Evolutionary conservation across 1,140 invertebrate genomes (phyloP).

Genomic region (Chionoecetes opilio): DNA sequence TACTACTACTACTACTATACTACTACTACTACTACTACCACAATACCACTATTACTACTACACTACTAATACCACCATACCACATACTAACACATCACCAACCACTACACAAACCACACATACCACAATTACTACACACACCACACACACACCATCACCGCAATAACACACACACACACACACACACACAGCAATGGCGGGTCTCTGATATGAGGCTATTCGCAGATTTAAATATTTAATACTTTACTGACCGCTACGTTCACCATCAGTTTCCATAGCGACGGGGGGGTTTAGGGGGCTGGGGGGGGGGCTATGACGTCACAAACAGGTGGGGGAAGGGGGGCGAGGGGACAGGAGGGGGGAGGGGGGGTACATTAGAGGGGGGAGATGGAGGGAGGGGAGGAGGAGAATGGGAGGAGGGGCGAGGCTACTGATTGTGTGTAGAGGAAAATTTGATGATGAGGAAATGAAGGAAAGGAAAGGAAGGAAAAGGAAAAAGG

Average conservation of each 20-base stretch:
- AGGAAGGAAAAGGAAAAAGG: no score
- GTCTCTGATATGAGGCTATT: conserved; percentile 6
- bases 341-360: background rate
- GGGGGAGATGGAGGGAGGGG: background rate
- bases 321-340: background rate
- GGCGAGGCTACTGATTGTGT: background rate
- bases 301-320: background rate
- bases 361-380: background rate
- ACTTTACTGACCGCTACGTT: background rate
- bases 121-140: no score
- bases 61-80: no score
- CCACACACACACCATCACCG: no score
- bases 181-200: background rate
- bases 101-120: no score
- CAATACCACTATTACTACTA: no score
- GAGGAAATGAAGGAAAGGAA: background rate
- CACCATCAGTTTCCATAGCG: background rate
- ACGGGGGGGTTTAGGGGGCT: background rate
- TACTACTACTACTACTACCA: no score
- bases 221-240: conserved; percentile 1
- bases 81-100: no score
- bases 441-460: background rate
- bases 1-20: no score
- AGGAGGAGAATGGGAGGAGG: background rate
- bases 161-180: background rate